Base-by-base conservation (phyloP, 1,140 invertebrate species). In the Metopolophium dirhodum region DNA sequence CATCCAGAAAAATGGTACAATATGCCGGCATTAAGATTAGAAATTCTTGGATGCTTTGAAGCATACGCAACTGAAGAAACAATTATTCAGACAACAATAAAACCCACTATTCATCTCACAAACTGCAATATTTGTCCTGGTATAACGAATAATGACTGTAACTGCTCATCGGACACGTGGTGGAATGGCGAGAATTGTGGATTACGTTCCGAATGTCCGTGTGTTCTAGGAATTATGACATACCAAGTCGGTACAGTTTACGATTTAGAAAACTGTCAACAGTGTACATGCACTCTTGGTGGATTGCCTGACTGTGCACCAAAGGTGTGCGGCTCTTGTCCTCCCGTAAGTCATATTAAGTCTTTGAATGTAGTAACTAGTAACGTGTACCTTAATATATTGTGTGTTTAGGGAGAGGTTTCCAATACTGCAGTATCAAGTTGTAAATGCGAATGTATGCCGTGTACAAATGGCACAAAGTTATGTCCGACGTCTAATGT, bases 141-240 rank as follows among this genome's bases (percentile, higher is more conserved):
- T 45, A 86, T 94, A 6, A n/a, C 23, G n/a, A 45, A 30, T 11
- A 30, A 57, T 23, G 82, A 85, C 7, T 93, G 91, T 2, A 45
- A 30, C 14, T 86, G 91, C 30, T 37, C 82, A 22, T 83, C 82
- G 11, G 91, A 86, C 93, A 94, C 22, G 23, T 96, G 96, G 95
- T 98, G 97, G 96, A 96, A 98, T 95, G 98, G 98, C 18, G 95
- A 96, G 68, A 95, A 95, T 85, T 98, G 98, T 95, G 97, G 97
- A 0, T 94, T 95, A 0, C 95, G 96, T 51, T 95, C 96, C 88
- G 95, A 97, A 94, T 98, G 98, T 94, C 97, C 97, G 0, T 98
- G 98, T 94, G 95, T 97, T 49, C 95, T 97, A 93, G 96, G 96
- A 77, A 96, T 97, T 94, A 96, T 97, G 87, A 94, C 96, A 96